Evolutionary conservation across 1,140 invertebrate species (phyloP).

Genomic region (Orius insidiosus): DNA sequence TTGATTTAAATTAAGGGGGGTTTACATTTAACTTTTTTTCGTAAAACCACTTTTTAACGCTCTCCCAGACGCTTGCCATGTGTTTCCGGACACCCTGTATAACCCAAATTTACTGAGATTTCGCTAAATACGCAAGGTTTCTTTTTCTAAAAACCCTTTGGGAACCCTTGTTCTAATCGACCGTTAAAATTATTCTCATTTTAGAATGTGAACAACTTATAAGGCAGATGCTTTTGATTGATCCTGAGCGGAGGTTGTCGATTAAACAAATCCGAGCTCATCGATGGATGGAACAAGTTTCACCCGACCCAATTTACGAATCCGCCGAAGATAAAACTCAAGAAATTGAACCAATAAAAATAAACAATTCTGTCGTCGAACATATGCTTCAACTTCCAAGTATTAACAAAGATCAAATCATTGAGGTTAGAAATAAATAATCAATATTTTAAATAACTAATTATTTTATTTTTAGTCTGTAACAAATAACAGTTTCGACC

Average conservation of each 20-base stretch:
- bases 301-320: slow-evolving; percentile 10
- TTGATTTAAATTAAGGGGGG: no score
- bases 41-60: no score
- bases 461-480: slow-evolving; percentile 50
- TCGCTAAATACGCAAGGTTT: no score
- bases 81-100: no score
- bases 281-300: slow-evolving; percentile 63
- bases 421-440: slow-evolving; percentile 30
- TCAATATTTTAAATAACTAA: background rate
- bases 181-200: slow-evolving; percentile 24
- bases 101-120: no score
- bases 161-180: no score
- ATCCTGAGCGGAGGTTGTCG: slow-evolving; percentile 71
- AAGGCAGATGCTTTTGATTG: slow-evolving; percentile 80
- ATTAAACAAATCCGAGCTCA: slow-evolving; percentile 77
- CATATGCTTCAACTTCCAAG: slow-evolving; percentile 69
- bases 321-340: slow-evolving; percentile 10
- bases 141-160: no score
- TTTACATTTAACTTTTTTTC: no score
- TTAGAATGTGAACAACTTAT: slow-evolving; percentile 83
- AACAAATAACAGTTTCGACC: slow-evolving; percentile 74
- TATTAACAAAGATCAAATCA: slow-evolving; percentile 50
- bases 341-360: slow-evolving; percentile 12
- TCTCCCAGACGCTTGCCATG: no score
- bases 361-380: slow-evolving; percentile 49